Base-by-base conservation (phyloP, 1,140 invertebrate genomes). In the Calosoma granatense region DNA sequence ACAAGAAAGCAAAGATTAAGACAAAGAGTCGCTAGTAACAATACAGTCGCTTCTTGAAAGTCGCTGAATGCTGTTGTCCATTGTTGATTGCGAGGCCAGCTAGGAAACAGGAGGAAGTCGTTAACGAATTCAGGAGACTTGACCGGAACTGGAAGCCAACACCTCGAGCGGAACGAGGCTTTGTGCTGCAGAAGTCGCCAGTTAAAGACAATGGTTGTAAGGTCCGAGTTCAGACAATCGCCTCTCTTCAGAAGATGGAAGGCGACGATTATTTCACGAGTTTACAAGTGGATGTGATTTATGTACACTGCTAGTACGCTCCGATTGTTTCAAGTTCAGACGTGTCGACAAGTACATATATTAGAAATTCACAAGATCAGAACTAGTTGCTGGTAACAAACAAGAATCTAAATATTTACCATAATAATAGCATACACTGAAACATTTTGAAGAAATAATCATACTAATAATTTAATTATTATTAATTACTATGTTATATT, bases 91-190 rank as follows among this genome's bases (percentile, higher is more conserved):
- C 4, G 17, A 17, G 3, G 6, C 4, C 17, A 12, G 41, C 26
- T 4, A 6, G 14, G 4, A 30, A 30, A 4, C 6, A 47, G 41
- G 4, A 47, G 41, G 41, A 47, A 47, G 41, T 47, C 41, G 41
- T 9, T 47, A 47, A 17, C 17, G 41, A 47, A 47, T 47, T 47
- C 41, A 47, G 41, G 41, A 6, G 41, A 47, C 41, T 47, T 47
- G 41, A 47, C 41, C 41, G 41, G 41, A 47, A 47, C 41, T 47
- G 41, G 41, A 47, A 47, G 17, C 9, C 6, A 17, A 11, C 41
- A 11, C 15, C 3, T 17, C 41, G 17, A 47, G 9, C 41, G 41
- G 41, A 47, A 47, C 41, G 41, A 3, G 41, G 9, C 41, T 47
- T 47, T 47, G 41, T 47, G 15, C 9, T 11, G 6, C 41, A 9